phyloP scores from a whole-genome alignment of 1,140 invertebrate species.

The Pararge aegeria region DNA sequence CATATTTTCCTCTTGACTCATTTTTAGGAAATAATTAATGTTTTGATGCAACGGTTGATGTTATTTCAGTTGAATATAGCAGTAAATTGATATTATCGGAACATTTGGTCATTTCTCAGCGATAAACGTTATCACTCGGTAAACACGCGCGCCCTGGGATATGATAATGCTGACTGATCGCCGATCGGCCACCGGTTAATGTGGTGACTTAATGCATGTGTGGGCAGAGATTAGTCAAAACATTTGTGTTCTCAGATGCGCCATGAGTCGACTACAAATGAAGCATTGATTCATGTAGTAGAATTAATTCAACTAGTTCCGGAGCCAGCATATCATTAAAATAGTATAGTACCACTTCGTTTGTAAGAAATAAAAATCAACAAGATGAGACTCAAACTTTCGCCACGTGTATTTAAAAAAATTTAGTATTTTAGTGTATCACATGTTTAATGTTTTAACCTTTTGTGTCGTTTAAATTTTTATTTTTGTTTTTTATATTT shows the following conservation, averaged over 20 bases:
- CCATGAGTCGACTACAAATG: neutral
- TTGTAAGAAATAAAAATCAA: no score
- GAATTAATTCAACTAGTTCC: no score
- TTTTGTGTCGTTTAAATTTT: no score
- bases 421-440: no score
- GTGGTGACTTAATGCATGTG: conserved; percentile 30
- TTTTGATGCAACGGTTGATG: neutral
- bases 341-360: no score
- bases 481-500: no score
- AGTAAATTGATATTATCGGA: conserved; percentile 8
- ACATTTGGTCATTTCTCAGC: conserved; percentile 11
- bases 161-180: conserved; percentile 33
- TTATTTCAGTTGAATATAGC: neutral
- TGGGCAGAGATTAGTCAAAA: conserved; percentile 34
- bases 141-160: conserved; percentile 28
- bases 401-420: no score
- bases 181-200: conserved; percentile 30
- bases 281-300: no score
- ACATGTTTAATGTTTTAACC: no score
- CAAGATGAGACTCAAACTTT: no score
- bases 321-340: no score
- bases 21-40: neutral
- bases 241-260: conserved; percentile 5
- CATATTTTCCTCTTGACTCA: conserved; percentile 19
- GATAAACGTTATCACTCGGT: conserved; percentile 31